These are phyloP conservation scores for Siderastrea radians DNA, from an alignment of 92 coral and sea anemone species.

Conservation along the genomic window DNA sequence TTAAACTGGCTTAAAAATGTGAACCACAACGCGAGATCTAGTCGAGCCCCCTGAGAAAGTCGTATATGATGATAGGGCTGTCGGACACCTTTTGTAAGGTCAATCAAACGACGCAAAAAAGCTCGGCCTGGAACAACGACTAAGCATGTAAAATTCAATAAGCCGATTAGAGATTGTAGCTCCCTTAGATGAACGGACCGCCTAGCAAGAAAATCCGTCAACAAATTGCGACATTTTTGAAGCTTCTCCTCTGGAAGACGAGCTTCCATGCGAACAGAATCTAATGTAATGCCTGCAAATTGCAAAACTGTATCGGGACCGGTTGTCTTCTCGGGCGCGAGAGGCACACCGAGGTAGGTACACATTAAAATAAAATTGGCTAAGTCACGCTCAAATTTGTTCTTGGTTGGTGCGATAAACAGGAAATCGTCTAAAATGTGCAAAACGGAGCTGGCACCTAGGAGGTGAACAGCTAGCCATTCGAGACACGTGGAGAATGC, in stretches of 20 bases:
- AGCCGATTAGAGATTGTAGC: conserved; percentile 42
- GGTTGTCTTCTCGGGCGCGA: conserved; percentile 28
- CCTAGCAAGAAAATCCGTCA: neutral
- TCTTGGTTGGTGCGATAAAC: conserved; percentile 17
- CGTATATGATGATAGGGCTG: conserved; percentile 33
- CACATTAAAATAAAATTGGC: conserved; percentile 38
- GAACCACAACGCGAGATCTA: conserved; percentile 13
- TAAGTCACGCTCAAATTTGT: conserved; percentile 7
- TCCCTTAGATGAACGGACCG: conserved; percentile 7
- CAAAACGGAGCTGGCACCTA: conserved; percentile 8
- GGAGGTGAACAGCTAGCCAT: conserved; percentile 42
- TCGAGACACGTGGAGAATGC: conserved; percentile 32
- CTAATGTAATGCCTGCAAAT: conserved; percentile 35
- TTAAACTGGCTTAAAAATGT: conserved; percentile 27
- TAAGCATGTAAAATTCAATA: conserved; percentile 23
- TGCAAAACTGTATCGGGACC: conserved; percentile 32
- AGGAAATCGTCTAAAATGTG: conserved; percentile 59
- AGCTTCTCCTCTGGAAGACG: conserved; percentile 35
- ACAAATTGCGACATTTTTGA: neutral
- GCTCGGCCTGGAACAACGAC: conserved; percentile 46
- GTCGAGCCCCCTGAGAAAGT: neutral
- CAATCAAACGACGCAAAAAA: conserved; percentile 34
- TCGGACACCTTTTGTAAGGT: conserved; percentile 29
- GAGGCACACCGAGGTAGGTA: conserved; percentile 39
- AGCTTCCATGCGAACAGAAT: conserved; percentile 25